Percentiles rank a stretch among this genome's conserved stretches.
Evolutionary conservation across 2,888 invertebrate genomes (phyloP).

Genomic region (Ganaspis brasiliensis): DNA sequence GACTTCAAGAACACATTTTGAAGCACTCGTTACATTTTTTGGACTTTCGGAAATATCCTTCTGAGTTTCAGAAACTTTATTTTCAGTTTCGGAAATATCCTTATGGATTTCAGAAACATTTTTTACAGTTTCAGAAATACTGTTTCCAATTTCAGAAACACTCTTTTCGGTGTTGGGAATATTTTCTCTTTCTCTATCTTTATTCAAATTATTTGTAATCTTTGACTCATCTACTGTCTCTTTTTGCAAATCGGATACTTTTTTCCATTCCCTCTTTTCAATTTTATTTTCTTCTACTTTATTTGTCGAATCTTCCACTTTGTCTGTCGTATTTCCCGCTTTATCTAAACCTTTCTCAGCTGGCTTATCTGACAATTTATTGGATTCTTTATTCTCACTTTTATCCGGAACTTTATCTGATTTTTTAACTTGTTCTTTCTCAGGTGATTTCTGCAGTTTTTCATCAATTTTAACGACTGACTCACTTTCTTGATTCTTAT

Average conservation of each 20-base stretch:
- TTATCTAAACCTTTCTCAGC: not conserved
- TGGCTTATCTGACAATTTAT: no score
- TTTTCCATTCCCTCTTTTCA: conserved; percentile 41
- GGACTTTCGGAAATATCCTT: no score
- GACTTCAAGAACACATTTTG: no score
- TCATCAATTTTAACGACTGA: conserved; percentile 9
- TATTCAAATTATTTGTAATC: no score
- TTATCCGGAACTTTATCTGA: not conserved
- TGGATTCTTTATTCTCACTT: no score
- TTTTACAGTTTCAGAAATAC: no score
- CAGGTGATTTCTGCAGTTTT: conserved; percentile 50
- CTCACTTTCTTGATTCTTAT: conserved; percentile 25
- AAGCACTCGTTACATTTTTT: no score
- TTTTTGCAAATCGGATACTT: not conserved
- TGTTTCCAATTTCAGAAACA: no score
- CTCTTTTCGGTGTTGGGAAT: no score
- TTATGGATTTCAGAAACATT: no score
- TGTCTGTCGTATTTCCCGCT: conserved; percentile 17
- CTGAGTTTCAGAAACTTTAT: not conserved
- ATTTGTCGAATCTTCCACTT: not conserved
- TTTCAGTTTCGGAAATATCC: not conserved
- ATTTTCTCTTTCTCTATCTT: no score
- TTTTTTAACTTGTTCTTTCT: not conserved
- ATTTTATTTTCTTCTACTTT: conserved; percentile 5
- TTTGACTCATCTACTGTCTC: not conserved